These are phyloP conservation scores for Ernsta delagoae DNA, from an alignment of 2,888 invertebrate species.

Conservation along the genomic window DNA sequence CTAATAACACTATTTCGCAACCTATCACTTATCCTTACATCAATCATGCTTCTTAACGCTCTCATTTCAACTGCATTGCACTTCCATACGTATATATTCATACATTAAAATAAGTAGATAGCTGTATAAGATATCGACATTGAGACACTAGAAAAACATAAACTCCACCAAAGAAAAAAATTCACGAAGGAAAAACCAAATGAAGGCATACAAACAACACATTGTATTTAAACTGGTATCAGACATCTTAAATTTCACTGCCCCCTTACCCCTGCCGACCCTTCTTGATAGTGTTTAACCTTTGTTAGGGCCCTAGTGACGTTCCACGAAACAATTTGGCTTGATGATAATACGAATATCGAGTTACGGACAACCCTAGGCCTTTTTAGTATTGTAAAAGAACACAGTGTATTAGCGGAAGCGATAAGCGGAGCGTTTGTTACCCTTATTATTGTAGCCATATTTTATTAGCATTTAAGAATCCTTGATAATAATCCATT, in stretches of 20 bases:
- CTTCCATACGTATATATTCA: too few relatives aligned
- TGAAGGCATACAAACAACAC: constrained; percentile 14
- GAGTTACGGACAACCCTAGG: constrained; percentile 69
- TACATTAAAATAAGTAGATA: too few relatives aligned
- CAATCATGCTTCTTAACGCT: too few relatives aligned
- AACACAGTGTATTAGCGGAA: constrained; percentile 41
- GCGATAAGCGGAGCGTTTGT: constrained; percentile 42
- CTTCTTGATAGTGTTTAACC: constrained; percentile 64
- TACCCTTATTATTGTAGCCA: neutral
- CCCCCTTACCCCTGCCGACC: constrained; percentile 38
- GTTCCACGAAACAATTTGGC: constrained; percentile 68
- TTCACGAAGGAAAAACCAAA: too few relatives aligned
- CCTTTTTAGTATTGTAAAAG: constrained; percentile 43
- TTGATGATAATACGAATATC: constrained; percentile 72
- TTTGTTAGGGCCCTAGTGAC: constrained; percentile 54
- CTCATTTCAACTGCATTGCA: too few relatives aligned
- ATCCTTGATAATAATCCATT: too few relatives aligned
- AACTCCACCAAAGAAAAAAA: neutral
- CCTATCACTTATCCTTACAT: too few relatives aligned
- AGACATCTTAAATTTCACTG: constrained; percentile 40
- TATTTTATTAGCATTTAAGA: too few relatives aligned
- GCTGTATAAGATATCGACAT: too few relatives aligned
- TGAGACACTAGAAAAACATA: too few relatives aligned
- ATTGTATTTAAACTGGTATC: constrained; percentile 28
- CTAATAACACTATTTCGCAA: too few relatives aligned